These are phyloP conservation scores for Hydrochoerus hydrochaeris DNA, from an alignment of 2,113 vertebrate genomes.

Conservation along the genomic window DNA sequence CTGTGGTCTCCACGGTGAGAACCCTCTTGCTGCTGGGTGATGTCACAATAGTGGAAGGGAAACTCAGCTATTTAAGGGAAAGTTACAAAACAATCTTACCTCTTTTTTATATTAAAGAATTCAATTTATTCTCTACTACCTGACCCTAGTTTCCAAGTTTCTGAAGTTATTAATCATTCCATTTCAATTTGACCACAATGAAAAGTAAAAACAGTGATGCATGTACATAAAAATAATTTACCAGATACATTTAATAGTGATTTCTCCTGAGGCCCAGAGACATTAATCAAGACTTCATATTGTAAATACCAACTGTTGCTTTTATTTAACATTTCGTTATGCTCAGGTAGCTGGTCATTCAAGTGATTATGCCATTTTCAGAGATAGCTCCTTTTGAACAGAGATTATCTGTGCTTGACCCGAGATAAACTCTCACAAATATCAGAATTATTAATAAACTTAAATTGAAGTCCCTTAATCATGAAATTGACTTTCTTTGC, in stretches of 20 bases:
- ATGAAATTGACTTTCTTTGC: background rate
- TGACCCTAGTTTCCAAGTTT: background rate
- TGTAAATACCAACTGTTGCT: background rate
- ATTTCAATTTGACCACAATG: background rate
- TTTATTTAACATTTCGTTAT: background rate
- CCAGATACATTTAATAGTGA: background rate
- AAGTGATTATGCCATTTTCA: background rate
- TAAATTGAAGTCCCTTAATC: background rate
- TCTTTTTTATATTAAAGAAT: conserved; percentile 20
- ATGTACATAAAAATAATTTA: background rate
- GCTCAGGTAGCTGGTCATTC: background rate
- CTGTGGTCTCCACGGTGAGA: background rate
- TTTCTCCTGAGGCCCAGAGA: background rate
- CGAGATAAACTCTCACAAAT: background rate
- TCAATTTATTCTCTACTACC: background rate
- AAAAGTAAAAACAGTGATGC: background rate
- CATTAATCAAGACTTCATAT: background rate
- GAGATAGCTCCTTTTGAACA: background rate
- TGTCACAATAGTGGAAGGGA: background rate
- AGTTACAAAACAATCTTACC: background rate
- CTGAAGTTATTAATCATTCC: conserved; percentile 6
- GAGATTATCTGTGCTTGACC: background rate
- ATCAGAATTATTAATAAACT: background rate
- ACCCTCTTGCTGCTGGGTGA: background rate
- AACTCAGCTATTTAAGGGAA: background rate